Evolutionary conservation across 2,113 vertebrate genomes (phyloP), one percentile per base, ranked within the genome.

Genomic region (Genyomyrus donnyi): DNA sequence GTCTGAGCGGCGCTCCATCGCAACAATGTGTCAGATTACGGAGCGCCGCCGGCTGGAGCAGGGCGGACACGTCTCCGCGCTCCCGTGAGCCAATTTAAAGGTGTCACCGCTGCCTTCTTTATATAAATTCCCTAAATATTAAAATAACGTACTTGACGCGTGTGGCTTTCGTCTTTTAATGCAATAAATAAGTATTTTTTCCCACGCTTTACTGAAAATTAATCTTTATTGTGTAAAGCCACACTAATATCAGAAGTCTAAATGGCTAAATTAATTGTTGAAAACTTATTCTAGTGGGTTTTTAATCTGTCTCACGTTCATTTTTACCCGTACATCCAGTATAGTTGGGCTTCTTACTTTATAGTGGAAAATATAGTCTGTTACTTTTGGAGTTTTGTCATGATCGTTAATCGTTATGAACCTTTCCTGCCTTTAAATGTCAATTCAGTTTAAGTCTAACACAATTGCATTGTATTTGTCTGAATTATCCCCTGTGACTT

Each of bases 1-100:
- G 84, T 86, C 84, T 86, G 84, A 86, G 84, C 46, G 46, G 27
- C 62, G 62, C 62, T 70, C n/a, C 62, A 70, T 70, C 24, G 45
- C 27, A 42, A 58, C 50, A 56, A 88, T 88, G 86, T 86, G 85
- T 86, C 48, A 50, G 48, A 86, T 86, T 86, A 86, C 85, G n/a
- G 85, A 52, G 80, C 80, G 17, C 35, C 39, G 42, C 77, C 80
- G 39, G 17, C 77, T 83, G 46, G 46, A 86, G 46, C 45, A 10
- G 85, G 15, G 46, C 48, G 46, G 77, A 49, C 85, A 85, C 2
- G 46, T 86, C 85, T 50, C 21, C 85, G 46, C 39, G 45, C 83
- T n/a, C 83, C 83, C 45, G 83, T 35, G 39, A 0, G 19, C 39
- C 83, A 21, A 13, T 46, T 85, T 46, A 48, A 48, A 85, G 31